Evolutionary conservation across 2,797 vertebrate genomes (phyloP).

Genomic region (Chrosomus eos): DNA sequence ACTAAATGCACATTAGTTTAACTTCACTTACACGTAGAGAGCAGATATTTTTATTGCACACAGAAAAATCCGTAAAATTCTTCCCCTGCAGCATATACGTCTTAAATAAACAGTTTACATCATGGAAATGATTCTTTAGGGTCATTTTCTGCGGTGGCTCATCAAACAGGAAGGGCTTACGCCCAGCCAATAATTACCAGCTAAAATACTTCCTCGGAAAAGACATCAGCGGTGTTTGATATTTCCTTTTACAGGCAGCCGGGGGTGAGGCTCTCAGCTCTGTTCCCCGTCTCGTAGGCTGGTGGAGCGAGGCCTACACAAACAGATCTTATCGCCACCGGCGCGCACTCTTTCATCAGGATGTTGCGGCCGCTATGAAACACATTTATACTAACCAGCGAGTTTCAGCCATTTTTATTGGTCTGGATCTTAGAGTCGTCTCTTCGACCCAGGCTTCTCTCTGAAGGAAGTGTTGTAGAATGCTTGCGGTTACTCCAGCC

Average conservation of each 20-base stretch:
- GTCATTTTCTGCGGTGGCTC: conserved; percentile 60
- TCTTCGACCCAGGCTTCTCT: background rate
- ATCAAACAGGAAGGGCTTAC: conserved; percentile 66
- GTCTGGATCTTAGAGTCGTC: conserved; percentile 14
- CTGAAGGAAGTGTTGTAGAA: conserved; percentile 9
- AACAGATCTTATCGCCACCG: conserved; percentile 67
- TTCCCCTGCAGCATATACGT: conserved; percentile 46
- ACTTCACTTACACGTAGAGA: conserved; percentile 4
- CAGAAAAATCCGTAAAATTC: conserved; percentile 33
- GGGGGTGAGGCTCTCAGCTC: conserved; percentile 42
- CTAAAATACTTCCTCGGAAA: conserved; percentile 64
- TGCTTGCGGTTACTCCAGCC: conserved; percentile 18
- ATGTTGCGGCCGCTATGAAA: conserved; percentile 41
- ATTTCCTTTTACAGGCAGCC: conserved; percentile 66
- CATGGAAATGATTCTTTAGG: conserved; percentile 59
- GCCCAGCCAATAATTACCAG: conserved; percentile 65
- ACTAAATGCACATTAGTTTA: background rate
- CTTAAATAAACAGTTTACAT: conserved; percentile 64
- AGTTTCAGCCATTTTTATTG: conserved; percentile 43
- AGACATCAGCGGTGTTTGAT: conserved; percentile 63
- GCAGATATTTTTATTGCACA: background rate
- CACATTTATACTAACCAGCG: conserved; percentile 45
- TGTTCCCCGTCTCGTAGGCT: conserved; percentile 53
- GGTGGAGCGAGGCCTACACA: conserved; percentile 66
- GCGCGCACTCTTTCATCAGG: conserved; percentile 64